These are phyloP conservation scores for Meloidogyne chitwoodi DNA, from an alignment of 1,140 invertebrate species.

Conservation along the genomic window DNA sequence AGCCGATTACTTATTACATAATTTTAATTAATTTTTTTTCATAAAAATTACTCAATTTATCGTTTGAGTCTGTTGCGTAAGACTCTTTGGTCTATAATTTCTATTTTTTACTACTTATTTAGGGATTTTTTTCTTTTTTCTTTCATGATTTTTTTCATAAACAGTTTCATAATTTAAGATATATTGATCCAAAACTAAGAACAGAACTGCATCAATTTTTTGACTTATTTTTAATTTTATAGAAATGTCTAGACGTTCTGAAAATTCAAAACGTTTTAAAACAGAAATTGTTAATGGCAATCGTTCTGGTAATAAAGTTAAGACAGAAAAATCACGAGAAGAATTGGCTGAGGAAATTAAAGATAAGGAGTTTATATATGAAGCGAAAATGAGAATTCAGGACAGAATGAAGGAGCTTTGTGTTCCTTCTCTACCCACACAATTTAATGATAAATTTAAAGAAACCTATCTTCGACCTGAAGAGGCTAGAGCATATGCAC, in stretches of 20 bases:
- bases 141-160: too few species aligned
- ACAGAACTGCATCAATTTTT: too few species aligned
- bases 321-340: neutral
- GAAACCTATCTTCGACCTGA: constrained; percentile 33
- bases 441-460: constrained; percentile 19
- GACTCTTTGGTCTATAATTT: too few species aligned
- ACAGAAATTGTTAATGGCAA: neutral
- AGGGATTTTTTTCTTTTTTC: too few species aligned
- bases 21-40: neutral
- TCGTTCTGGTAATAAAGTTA: neutral
- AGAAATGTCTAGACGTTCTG: too few species aligned
- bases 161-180: too few species aligned
- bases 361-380: constrained; percentile 52
- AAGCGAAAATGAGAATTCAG: constrained; percentile 53
- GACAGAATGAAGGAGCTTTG: constrained; percentile 38
- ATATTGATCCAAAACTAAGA: too few species aligned
- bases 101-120: too few species aligned
- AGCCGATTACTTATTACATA: neutral
- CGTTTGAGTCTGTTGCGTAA: too few species aligned
- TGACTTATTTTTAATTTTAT: too few species aligned
- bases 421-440: too few species aligned
- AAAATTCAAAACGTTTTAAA: neutral
- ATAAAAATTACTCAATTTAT: too few species aligned
- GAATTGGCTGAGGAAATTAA: constrained; percentile 26
- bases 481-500: constrained; percentile 39